phyloP scores from a whole-genome alignment of 2,888 invertebrate genomes.

The Hedychridium roseum region DNA sequence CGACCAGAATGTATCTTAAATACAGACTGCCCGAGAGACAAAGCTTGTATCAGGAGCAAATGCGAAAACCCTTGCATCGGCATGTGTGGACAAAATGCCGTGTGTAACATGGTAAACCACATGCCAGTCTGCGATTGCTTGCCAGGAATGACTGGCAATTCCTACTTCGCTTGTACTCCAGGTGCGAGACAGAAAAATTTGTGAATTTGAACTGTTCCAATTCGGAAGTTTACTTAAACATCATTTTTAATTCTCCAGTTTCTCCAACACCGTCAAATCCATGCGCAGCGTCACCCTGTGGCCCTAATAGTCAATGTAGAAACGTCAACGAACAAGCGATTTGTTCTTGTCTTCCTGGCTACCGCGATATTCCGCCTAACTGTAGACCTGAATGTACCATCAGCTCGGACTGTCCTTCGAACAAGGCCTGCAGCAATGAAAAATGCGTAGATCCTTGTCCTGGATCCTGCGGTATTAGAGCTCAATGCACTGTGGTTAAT shows the following conservation, averaged over 20 bases:
- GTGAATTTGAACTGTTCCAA: no score
- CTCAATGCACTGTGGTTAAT: conserved; percentile 63
- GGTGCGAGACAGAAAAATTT: no score
- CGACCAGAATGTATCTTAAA: conserved; percentile 72
- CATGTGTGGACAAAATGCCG: conserved; percentile 71
- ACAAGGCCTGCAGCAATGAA: conserved; percentile 82
- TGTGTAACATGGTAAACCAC: conserved; percentile 69
- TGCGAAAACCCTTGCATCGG: conserved; percentile 71
- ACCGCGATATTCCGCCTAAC: conserved; percentile 77
- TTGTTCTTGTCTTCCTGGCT: conserved; percentile 82
- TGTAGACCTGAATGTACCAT: conserved; percentile 87
- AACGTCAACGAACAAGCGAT: conserved; percentile 79
- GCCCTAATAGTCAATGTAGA: conserved; percentile 84
- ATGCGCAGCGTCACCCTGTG: conserved; percentile 83
- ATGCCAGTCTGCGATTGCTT: conserved; percentile 71
- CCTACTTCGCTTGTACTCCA: no score
- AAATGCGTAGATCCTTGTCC: conserved; percentile 71
- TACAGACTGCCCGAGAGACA: conserved; percentile 68
- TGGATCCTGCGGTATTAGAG: conserved; percentile 64
- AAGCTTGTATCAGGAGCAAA: conserved; percentile 70
- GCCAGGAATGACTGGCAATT: conserved; percentile 71
- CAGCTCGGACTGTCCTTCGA: conserved; percentile 81
- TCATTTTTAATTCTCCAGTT: no score
- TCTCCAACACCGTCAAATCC: conserved; percentile 71
- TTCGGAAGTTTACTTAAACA: no score